These are phyloP conservation scores for Eulemur mongoz DNA, from an alignment of 2,797 vertebrate species.

Conservation along the genomic window DNA sequence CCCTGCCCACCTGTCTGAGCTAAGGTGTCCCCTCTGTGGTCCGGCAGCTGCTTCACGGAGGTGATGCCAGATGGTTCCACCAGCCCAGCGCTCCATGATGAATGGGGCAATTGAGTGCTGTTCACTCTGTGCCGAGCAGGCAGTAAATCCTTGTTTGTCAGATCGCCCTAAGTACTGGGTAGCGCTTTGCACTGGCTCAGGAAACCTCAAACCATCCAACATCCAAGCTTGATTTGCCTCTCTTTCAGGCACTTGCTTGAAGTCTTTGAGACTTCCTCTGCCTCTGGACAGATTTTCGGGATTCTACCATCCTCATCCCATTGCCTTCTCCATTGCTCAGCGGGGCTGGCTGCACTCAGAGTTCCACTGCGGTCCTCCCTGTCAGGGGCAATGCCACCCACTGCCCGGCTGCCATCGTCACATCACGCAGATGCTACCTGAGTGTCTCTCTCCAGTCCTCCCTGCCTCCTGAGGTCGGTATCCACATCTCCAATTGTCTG, in stretches of 20 bases:
- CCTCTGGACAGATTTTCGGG: neutral
- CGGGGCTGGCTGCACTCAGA: neutral
- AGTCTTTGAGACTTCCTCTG: neutral
- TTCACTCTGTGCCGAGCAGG: neutral
- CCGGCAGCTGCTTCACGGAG: neutral
- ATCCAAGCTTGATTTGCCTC: neutral
- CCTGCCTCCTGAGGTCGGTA: neutral
- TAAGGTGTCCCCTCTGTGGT: neutral
- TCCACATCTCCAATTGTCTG: accelerated
- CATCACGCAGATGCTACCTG: too few relatives aligned
- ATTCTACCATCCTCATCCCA: neutral
- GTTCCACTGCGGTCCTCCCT: accelerated
- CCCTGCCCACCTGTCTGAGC: neutral
- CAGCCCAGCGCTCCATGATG: neutral
- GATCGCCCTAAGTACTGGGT: neutral
- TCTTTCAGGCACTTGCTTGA: neutral
- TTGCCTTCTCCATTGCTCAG: neutral
- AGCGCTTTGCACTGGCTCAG: neutral
- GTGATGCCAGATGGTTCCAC: neutral
- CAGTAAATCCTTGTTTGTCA: neutral
- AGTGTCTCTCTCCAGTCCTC: neutral
- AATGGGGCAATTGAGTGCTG: neutral
- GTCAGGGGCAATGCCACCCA: neutral
- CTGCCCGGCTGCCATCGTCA: neutral
- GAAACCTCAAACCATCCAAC: neutral